Conservation (phyloP, 2,888 invertebrate genomes). For the Cheiracanthium punctorium region DNA sequence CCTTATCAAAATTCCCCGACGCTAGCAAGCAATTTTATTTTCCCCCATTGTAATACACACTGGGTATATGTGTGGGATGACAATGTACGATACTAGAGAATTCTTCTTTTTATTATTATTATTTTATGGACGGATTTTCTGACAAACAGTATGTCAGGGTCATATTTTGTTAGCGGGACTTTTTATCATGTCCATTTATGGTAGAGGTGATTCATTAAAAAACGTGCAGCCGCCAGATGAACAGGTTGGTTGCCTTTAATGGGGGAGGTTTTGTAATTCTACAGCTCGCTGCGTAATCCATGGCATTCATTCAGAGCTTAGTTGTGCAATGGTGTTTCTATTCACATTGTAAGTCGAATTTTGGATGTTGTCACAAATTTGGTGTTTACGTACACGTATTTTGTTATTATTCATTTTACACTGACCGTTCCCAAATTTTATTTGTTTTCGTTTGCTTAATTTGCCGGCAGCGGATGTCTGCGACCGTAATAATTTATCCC, state of each 20-base stretch:
- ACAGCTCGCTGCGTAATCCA: neutral
- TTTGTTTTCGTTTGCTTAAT: no score
- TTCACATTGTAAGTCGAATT: no score
- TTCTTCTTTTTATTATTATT: no score
- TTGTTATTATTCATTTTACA: no score
- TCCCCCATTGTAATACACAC: neutral
- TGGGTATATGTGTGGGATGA: slow-evolving; percentile 16
- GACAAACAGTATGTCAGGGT: slow-evolving; percentile 9
- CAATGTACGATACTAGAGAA: slow-evolving; percentile 1
- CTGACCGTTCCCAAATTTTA: no score
- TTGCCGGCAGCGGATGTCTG: no score
- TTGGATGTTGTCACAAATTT: no score
- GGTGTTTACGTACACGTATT: no score
- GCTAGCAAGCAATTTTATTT: neutral
- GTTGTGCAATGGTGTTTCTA: no score
- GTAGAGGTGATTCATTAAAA: slow-evolving; percentile 10
- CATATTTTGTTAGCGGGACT: neutral
- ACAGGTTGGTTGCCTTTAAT: slow-evolving; percentile 2
- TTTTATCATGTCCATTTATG: neutral
- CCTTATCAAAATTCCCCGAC: slow-evolving; percentile 9
- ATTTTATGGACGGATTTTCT: neutral
- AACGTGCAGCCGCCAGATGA: neutral
- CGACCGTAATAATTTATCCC: no score
- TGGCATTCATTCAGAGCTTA: neutral
- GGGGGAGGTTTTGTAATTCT: slow-evolving; percentile 1